Base-by-base conservation (phyloP, 1,140 invertebrate genomes). In the Diorhabda elongata region DNA sequence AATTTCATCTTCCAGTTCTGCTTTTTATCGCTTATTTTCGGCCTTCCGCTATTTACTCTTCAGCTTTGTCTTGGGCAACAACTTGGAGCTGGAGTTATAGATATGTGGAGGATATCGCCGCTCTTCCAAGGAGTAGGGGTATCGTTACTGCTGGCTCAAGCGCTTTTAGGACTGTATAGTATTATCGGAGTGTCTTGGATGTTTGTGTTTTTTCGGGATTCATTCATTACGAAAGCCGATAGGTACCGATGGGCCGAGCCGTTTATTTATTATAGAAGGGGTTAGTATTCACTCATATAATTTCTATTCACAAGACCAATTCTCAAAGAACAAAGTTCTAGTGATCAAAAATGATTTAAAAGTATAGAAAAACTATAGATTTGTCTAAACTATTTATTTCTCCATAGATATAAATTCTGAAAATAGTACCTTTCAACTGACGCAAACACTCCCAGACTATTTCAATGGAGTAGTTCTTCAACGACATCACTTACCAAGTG, bases 41-140 rank as follows among this genome's bases (percentile, higher is more conserved):
- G 95, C 59, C 90, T 96, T 75, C 95, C 95, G 5, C 79, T 96
- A 59, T 87, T 95, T 66, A 93, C 92, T 47, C 85, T 96, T 60
- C 91, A 95, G 79, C 87, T 94, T 78, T 92, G 92, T 70, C 82
- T 96, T 56, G 95, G 95, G 3, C 92, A 95, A 80, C 90, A 92
- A 77, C 82, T 96, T 56, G 87, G 89, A n/a, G 87, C 91, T 0
- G 94, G 94, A 0, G 90, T 92, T 3, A 87, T 96, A 44, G 92
- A 95, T 72, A 95, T 96, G 93, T 97, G 94, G 94, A 89, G 86
- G 73, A 95, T 97, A 74, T 95, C 93, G 59, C 95, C 95, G 0
- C 88, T 96, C 68, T 96, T 96, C 79, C 91, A 93, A 83, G 80
- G 80, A 4, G 91, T 96, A 47, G 94, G 94, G 42, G 89, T 95